Evolutionary conservation across 2,797 vertebrate species (phyloP).

Genomic region (Microctenopoma stevenorrisi): DNA sequence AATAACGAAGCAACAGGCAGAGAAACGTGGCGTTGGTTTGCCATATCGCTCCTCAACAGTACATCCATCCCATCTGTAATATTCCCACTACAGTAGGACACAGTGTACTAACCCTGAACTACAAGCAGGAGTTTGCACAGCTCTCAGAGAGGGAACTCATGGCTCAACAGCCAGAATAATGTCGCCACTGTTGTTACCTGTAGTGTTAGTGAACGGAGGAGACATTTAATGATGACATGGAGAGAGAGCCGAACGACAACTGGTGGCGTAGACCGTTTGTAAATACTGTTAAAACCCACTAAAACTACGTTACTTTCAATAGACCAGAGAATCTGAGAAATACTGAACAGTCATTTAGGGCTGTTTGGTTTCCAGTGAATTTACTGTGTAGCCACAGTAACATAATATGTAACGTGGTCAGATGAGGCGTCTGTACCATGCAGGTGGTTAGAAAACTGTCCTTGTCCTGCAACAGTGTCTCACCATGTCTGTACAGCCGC

Average conservation of each 20-base stretch:
- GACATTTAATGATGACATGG: slow-evolving; percentile 28
- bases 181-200: background rate
- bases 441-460: no score
- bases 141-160: slow-evolving; percentile 22
- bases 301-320: background rate
- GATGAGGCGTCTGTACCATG: slow-evolving; percentile 3
- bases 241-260: slow-evolving; percentile 45
- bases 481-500: slow-evolving; percentile 17
- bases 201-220: slow-evolving; percentile 13
- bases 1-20: background rate
- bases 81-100: slow-evolving; percentile 40
- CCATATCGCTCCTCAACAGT: slow-evolving; percentile 18
- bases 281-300: slow-evolving; percentile 58
- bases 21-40: slow-evolving; percentile 23
- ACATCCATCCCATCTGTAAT: slow-evolving; percentile 52
- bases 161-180: background rate
- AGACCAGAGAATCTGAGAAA: background rate
- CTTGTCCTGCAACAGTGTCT: slow-evolving; percentile 14
- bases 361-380: slow-evolving; percentile 14
- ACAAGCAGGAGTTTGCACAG: slow-evolving; percentile 66
- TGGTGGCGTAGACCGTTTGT: slow-evolving; percentile 48
- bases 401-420: background rate
- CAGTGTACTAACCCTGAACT: slow-evolving; percentile 32
- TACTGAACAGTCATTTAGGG: background rate
- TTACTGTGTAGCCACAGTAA: slow-evolving; percentile 17